Evolutionary conservation across 2,888 invertebrate genomes (phyloP).

Genomic region (Abscondita cerata): DNA sequence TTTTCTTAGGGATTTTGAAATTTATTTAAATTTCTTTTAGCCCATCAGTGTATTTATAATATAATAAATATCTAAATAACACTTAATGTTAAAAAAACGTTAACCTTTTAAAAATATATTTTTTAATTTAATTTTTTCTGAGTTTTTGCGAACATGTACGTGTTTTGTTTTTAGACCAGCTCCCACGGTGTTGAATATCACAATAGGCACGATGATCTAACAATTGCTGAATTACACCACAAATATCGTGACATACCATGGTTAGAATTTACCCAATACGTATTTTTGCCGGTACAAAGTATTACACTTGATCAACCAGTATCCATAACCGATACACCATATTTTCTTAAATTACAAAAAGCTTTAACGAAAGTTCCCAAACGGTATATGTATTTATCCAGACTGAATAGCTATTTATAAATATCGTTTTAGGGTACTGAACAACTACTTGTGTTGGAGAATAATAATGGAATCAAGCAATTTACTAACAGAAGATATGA

Average conservation of each 20-base stretch:
- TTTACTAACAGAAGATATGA: not conserved
- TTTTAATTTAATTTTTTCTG: no score
- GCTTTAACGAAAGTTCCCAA: constrained; percentile 48
- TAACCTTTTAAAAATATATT: not conserved
- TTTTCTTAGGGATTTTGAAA: no score
- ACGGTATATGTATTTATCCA: constrained; percentile 46
- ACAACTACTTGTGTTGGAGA: constrained; percentile 1
- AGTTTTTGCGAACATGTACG: not conserved
- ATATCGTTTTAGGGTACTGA: not conserved
- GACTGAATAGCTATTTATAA: not conserved
- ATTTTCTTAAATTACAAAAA: constrained; percentile 47
- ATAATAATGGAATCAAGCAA: constrained; percentile 10
- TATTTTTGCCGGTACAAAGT: constrained; percentile 44
- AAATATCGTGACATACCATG: constrained; percentile 56
- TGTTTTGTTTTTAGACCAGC: constrained; percentile 9
- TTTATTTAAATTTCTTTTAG: no score
- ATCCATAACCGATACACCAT: constrained; percentile 47
- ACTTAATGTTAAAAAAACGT: no score
- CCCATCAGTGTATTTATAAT: no score
- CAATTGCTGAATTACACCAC: constrained; percentile 60
- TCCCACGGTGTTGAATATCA: constrained; percentile 19
- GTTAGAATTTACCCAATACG: constrained; percentile 50
- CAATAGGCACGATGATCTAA: constrained; percentile 50
- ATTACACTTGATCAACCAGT: constrained; percentile 51
- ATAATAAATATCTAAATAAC: no score